phyloP scores from a whole-genome alignment of 2,797 vertebrate genomes.

The Hemitrygon akajei region DNA sequence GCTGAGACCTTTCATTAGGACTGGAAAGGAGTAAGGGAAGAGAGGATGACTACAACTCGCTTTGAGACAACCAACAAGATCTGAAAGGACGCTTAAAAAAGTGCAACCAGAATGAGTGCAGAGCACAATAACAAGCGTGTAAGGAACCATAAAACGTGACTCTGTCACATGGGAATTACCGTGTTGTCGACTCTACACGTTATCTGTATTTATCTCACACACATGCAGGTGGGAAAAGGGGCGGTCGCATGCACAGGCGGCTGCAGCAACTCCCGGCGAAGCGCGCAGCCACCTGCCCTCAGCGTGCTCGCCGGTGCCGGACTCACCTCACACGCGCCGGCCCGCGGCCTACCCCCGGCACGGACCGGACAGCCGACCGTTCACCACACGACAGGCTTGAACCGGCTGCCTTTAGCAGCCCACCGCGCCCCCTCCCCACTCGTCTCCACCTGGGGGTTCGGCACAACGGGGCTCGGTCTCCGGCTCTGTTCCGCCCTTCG shows the following conservation, averaged over 20 bases:
- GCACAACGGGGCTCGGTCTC: background rate
- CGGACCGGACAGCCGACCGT: too few relatives aligned
- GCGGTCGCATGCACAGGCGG: too few relatives aligned
- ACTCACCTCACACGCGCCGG: too few relatives aligned
- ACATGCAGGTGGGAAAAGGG: too few relatives aligned
- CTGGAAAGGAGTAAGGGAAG: too few relatives aligned
- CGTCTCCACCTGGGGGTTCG: background rate
- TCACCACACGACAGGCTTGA: background rate
- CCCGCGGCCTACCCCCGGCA: too few relatives aligned
- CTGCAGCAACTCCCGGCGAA: background rate
- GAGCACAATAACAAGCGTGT: background rate
- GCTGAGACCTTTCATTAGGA: too few relatives aligned
- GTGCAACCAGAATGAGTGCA: too few relatives aligned
- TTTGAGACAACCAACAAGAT: background rate
- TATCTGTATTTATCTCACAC: too few relatives aligned
- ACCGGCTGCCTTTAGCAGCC: background rate
- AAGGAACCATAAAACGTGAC: background rate
- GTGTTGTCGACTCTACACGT: too few relatives aligned
- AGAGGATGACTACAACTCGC: background rate
- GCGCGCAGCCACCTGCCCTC: constrained; percentile 15
- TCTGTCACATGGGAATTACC: background rate
- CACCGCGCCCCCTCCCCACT: background rate
- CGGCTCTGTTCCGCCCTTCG: background rate
- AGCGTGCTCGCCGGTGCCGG: background rate
- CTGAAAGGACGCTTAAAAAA: background rate